These are phyloP conservation scores for Triplophysa dalaica DNA, from an alignment of 2,113 vertebrate species.

Conservation along the genomic window DNA sequence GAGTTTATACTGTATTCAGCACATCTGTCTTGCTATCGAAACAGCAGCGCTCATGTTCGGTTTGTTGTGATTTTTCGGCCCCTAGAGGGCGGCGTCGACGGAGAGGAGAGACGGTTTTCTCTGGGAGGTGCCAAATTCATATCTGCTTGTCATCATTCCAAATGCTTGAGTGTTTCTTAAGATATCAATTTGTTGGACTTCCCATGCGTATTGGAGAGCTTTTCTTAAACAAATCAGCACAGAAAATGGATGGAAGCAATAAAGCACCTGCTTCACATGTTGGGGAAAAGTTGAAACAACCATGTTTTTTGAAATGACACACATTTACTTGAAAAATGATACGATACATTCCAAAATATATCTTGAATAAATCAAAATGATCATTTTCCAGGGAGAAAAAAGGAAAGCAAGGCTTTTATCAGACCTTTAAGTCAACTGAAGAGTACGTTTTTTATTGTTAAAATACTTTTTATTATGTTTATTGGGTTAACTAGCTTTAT, in stretches of 20 bases:
- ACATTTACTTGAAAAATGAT: neutral
- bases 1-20: too few species aligned
- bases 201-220: neutral
- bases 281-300: neutral
- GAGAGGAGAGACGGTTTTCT: neutral
- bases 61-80: neutral
- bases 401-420: too few species aligned
- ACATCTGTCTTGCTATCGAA: neutral
- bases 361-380: neutral
- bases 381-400: too few species aligned
- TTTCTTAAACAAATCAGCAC: neutral
- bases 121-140: conserved; percentile 4
- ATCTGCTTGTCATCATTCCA: conserved; percentile 22
- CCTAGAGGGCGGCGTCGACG: neutral
- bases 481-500: too few species aligned
- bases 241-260: neutral
- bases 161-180: neutral
- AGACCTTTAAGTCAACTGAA: too few species aligned
- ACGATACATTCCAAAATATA: neutral
- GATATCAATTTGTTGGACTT: neutral
- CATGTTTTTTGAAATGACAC: neutral
- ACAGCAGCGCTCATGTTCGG: neutral
- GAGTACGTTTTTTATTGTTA: too few species aligned
- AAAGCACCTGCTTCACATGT: neutral
- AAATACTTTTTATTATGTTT: too few species aligned